A percentile compares a stretch with the other conserved stretches of the same genome.
These are phyloP conservation scores for Macropus fuliginosus DNA, from an alignment of 2,797 vertebrate genomes.

Conservation along the genomic window DNA sequence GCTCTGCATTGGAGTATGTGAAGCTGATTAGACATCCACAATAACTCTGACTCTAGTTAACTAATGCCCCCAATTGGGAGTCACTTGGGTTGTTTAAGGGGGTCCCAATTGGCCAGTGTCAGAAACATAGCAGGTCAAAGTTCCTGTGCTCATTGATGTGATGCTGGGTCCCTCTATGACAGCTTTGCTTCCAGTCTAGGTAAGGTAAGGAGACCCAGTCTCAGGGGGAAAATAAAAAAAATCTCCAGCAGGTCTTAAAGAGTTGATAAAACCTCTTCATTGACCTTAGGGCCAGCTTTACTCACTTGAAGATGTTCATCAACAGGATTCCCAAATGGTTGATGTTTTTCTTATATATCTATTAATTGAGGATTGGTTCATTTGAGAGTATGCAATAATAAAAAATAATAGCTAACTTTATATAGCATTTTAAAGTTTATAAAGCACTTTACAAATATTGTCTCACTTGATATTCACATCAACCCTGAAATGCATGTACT, in stretches of 20 bases:
- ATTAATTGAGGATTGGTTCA: background rate
- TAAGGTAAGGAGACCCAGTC: background rate
- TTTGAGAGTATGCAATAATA: background rate
- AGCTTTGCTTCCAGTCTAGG: too few relatives aligned
- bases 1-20: background rate
- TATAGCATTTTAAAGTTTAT: background rate
- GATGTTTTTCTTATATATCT: background rate
- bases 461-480: background rate
- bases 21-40: background rate
- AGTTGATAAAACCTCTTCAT: background rate
- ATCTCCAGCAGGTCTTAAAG: background rate
- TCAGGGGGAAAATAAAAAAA: too few relatives aligned
- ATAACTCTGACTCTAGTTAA: background rate
- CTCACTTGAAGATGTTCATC: background rate
- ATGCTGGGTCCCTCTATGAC: background rate
- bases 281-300: background rate
- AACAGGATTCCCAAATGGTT: background rate
- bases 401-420: background rate
- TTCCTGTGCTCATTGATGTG: background rate
- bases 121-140: background rate
- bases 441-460: background rate
- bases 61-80: background rate
- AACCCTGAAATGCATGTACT: background rate
- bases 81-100: background rate
- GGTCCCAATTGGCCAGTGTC: accelerated